Conservation (phyloP, 2,797 vertebrate genomes). For the Notolabrus celidotus region DNA sequence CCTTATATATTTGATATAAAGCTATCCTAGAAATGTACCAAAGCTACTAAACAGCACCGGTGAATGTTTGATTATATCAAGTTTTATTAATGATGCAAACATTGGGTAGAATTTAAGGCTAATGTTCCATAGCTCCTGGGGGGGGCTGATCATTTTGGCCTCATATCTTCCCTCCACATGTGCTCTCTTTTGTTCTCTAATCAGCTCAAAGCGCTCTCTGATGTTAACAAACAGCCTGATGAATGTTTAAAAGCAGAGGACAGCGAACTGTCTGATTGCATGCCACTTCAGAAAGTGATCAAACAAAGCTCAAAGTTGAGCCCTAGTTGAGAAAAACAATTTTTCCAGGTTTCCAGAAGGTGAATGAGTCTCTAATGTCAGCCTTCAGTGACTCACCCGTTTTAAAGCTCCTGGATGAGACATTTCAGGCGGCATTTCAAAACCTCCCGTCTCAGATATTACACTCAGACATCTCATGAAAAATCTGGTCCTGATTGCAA, state of each 20-base stretch:
- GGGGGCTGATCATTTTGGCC: too few relatives aligned
- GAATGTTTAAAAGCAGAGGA: constrained; percentile 32
- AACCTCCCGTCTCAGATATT: constrained; percentile 1
- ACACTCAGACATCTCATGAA: constrained; percentile 3
- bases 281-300: constrained; percentile 19
- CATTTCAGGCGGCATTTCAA: background rate
- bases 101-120: too few relatives aligned
- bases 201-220: constrained; percentile 38
- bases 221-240: constrained; percentile 9
- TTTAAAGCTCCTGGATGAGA: background rate
- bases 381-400: background rate
- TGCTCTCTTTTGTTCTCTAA: constrained; percentile 25
- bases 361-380: background rate
- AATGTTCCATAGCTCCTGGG: too few relatives aligned
- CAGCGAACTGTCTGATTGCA: constrained; percentile 35
- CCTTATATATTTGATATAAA: too few relatives aligned
- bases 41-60: too few relatives aligned
- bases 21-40: too few relatives aligned
- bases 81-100: too few relatives aligned
- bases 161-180: too few relatives aligned
- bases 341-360: background rate
- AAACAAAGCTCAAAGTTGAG: constrained; percentile 27
- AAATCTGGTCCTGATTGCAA: constrained; percentile 7
- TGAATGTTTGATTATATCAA: too few relatives aligned
- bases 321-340: constrained; percentile 2